Evolutionary conservation across 2,113 vertebrate genomes (phyloP).

Genomic region (Ictalurus furcatus): DNA sequence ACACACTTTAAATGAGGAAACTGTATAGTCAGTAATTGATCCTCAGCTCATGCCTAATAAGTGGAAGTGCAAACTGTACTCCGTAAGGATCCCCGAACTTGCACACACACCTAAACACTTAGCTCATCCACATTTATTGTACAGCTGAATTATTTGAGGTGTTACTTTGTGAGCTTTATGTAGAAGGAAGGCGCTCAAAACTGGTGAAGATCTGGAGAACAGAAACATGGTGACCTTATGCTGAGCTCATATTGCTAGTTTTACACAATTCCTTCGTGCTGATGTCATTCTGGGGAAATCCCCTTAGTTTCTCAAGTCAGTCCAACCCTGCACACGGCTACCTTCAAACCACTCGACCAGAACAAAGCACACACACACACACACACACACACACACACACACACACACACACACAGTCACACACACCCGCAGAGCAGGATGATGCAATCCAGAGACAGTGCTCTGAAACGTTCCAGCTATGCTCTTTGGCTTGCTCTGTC

Average conservation of each 20-base stretch:
- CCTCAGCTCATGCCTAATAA: background rate
- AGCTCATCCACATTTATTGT: constrained; percentile 49
- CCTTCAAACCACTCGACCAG: constrained; percentile 39
- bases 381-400: constrained; percentile 25
- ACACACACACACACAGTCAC: background rate
- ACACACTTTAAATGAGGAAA: background rate
- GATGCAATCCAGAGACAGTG: constrained; percentile 70
- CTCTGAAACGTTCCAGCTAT: constrained; percentile 37
- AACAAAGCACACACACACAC: constrained; percentile 35
- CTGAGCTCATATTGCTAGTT: constrained; percentile 66
- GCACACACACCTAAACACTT: constrained; percentile 40
- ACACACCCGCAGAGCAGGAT: constrained; percentile 42
- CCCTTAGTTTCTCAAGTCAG: constrained; percentile 71
- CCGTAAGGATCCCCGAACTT: background rate
- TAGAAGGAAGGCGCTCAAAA: background rate
- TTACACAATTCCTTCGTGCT: constrained; percentile 71
- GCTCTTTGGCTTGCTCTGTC: constrained; percentile 26
- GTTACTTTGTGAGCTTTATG: constrained; percentile 23
- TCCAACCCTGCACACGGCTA: constrained; percentile 21
- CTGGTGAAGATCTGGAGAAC: background rate
- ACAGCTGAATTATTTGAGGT: background rate
- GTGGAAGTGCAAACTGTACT: background rate
- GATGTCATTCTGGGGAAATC: constrained; percentile 73
- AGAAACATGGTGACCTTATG: background rate
- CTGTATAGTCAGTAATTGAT: background rate